A percentile compares a stretch with the other conserved stretches of the same genome.
phyloP scores from a whole-genome alignment of 2,888 invertebrate species.

The Megamerina dolium region DNA sequence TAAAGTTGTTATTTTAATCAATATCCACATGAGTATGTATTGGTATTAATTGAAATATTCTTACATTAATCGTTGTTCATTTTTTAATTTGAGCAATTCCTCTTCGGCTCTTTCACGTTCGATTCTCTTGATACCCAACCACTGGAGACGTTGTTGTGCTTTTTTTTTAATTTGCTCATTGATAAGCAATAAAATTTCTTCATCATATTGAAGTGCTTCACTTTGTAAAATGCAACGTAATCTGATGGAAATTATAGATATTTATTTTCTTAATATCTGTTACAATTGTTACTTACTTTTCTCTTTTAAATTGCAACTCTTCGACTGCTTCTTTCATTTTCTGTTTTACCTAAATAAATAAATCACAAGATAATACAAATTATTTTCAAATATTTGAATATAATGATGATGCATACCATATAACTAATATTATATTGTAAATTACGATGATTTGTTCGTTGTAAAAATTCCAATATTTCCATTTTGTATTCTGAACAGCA shows the following conservation, averaged over 20 bases:
- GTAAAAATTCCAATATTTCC: constrained; percentile 23
- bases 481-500: constrained; percentile 12
- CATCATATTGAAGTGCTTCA: constrained; percentile 18
- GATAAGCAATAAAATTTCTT: constrained; percentile 18
- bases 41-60: no score
- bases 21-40: not conserved
- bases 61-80: constrained; percentile 23
- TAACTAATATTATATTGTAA: constrained; percentile 19
- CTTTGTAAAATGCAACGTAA: constrained; percentile 17
- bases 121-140: constrained; percentile 18
- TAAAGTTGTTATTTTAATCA: not conserved
- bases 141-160: constrained; percentile 18
- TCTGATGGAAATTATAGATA: constrained; percentile 10
- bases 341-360: constrained; percentile 18
- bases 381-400: not conserved
- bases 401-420: constrained; percentile 12
- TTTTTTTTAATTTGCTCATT: constrained; percentile 15
- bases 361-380: not conserved
- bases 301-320: constrained; percentile 11
- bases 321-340: constrained; percentile 12
- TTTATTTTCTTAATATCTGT: not conserved
- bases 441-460: constrained; percentile 19
- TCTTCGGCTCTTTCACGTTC: constrained; percentile 19
- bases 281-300: constrained; percentile 11
- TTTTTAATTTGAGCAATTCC: constrained; percentile 21